phyloP scores from a whole-genome alignment of 2,797 vertebrate genomes.

The Scleropages formosus region DNA sequence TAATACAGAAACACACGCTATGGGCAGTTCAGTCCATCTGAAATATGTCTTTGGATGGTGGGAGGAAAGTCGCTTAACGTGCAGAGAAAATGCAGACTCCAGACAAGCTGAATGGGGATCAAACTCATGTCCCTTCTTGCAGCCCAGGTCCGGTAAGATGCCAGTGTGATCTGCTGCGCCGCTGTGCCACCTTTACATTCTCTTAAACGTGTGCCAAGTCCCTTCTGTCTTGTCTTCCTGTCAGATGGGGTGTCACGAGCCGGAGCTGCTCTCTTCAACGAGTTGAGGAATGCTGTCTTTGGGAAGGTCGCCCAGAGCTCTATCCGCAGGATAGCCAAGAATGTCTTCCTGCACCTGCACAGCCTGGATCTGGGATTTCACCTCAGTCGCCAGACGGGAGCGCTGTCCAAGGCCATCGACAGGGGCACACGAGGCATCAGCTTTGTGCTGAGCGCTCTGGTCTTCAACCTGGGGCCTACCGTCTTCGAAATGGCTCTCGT shows the following conservation, averaged over 20 bases:
- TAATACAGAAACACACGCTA: too few relatives aligned
- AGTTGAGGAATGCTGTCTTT: conserved; percentile 92
- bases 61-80: too few relatives aligned
- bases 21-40: too few relatives aligned
- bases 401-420: conserved; percentile 95
- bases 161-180: neutral
- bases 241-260: conserved; percentile 88
- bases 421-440: conserved; percentile 88
- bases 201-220: neutral
- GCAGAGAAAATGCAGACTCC: too few relatives aligned
- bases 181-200: neutral
- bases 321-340: conserved; percentile 92
- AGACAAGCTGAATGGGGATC: too few relatives aligned
- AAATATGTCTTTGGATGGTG: too few relatives aligned
- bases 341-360: conserved; percentile 95
- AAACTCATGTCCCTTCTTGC: too few relatives aligned
- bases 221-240: conserved; percentile 35
- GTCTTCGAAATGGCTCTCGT: conserved; percentile 91
- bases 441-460: conserved; percentile 90
- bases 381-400: conserved; percentile 92
- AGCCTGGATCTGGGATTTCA: conserved; percentile 93
- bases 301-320: conserved; percentile 97
- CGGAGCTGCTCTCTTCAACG: conserved; percentile 88
- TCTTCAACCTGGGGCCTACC: conserved; percentile 95
- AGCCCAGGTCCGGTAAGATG: too few relatives aligned